Conservation (phyloP, 1,140 invertebrate genomes). For the Drosophila rufa region DNA sequence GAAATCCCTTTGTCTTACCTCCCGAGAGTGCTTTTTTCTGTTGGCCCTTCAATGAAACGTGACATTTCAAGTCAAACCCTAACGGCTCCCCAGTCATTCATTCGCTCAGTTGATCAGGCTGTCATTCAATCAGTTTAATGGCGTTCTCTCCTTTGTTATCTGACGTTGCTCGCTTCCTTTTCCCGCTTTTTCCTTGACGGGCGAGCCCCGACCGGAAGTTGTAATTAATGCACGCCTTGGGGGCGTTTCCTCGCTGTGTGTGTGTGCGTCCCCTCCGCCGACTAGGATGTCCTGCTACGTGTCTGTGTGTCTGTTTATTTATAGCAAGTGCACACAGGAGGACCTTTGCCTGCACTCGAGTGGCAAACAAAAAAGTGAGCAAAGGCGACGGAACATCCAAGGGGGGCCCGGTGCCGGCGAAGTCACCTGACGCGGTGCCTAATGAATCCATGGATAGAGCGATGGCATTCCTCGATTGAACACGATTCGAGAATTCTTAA, state of each 20-base stretch:
- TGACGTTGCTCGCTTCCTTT: conserved; percentile 36
- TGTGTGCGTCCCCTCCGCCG: conserved; percentile 25
- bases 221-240: conserved; percentile 79
- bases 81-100: conserved; percentile 50
- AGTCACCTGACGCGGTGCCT: conserved; percentile 29
- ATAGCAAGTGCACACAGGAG: conserved; percentile 45
- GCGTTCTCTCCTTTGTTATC: conserved; percentile 55
- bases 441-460: conserved; percentile 36
- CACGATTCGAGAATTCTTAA: conserved; percentile 42
- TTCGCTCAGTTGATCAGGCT: conserved; percentile 60
- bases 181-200: conserved; percentile 26
- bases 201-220: conserved; percentile 65
- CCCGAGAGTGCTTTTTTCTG: conserved; percentile 16
- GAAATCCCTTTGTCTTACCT: conserved; percentile 12
- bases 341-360: conserved; percentile 50
- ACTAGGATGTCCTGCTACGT: conserved; percentile 51
- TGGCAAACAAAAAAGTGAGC: conserved; percentile 44
- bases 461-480: conserved; percentile 37
- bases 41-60: conserved; percentile 45
- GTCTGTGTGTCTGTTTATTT: conserved; percentile 42
- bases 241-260: conserved; percentile 59
- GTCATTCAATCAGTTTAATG: conserved; percentile 76
- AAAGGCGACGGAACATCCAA: conserved; percentile 10
- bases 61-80: conserved; percentile 71
- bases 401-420: background rate